phyloP scores from a whole-genome alignment of 2,797 vertebrate species.

The Calcarius lapponicus region DNA sequence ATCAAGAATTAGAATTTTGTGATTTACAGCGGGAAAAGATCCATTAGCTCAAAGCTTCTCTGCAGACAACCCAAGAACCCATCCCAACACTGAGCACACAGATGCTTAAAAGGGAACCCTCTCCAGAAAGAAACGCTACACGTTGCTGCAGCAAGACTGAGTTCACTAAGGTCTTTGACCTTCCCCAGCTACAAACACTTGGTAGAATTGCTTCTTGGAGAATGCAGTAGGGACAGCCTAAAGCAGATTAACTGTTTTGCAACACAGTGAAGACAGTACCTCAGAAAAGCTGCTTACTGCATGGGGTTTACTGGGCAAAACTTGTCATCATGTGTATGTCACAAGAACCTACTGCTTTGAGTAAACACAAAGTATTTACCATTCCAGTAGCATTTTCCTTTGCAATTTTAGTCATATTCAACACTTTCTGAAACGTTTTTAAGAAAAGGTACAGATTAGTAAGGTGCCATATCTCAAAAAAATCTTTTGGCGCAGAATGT shows the following conservation, averaged over 20 bases:
- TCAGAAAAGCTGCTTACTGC: neutral
- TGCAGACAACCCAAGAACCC: neutral
- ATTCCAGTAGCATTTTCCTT: neutral
- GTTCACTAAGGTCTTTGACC: neutral
- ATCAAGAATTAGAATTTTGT: neutral
- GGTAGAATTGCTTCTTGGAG: neutral
- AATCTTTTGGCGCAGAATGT: neutral
- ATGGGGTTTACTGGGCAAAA: neutral
- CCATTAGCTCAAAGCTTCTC: neutral
- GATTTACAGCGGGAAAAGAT: neutral
- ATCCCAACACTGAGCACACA: neutral
- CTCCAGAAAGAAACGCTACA: rapidly evolving
- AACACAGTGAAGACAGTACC: neutral
- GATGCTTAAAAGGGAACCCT: neutral
- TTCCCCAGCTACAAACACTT: neutral
- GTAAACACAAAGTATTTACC: neutral
- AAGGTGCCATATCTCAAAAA: neutral
- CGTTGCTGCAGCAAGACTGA: neutral
- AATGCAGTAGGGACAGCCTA: neutral
- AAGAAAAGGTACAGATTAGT: neutral
- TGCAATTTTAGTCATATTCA: neutral
- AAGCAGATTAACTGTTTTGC: neutral
- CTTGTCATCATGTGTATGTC: neutral
- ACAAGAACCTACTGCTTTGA: neutral
- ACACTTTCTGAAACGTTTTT: neutral